phyloP scores from a whole-genome alignment of 2,113 vertebrate species.

The Saguinus imperator region DNA sequence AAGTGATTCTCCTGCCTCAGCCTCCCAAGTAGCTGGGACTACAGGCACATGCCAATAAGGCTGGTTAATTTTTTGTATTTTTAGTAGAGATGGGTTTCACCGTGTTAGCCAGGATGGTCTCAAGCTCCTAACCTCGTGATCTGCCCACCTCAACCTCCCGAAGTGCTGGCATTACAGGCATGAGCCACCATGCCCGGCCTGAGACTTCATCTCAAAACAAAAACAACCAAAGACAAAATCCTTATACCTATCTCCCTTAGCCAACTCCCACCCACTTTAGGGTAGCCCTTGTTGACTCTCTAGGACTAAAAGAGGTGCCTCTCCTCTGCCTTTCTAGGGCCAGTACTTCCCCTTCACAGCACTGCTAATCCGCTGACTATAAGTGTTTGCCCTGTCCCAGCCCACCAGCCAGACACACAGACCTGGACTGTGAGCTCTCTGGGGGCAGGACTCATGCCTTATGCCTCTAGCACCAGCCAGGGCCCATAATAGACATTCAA shows the following conservation, averaged over 20 bases:
- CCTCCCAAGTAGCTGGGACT: too few relatives aligned
- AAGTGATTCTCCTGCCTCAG: too few relatives aligned
- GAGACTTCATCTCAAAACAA: too few relatives aligned
- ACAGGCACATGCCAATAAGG: too few relatives aligned
- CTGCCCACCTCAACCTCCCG: too few relatives aligned
- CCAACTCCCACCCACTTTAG: background rate
- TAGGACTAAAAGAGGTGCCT: background rate
- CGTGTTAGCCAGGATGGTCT: too few relatives aligned
- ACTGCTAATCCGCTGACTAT: background rate
- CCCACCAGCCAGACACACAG: background rate
- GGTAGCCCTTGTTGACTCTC: background rate
- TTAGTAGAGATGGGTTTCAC: too few relatives aligned
- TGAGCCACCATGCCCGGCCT: too few relatives aligned
- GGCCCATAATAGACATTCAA: background rate
- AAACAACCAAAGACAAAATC: too few relatives aligned
- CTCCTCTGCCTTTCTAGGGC: background rate
- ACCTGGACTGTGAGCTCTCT: background rate
- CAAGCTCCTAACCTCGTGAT: too few relatives aligned
- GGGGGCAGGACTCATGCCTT: background rate
- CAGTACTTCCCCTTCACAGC: background rate
- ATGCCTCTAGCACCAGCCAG: background rate
- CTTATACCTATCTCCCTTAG: background rate
- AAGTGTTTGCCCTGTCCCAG: rapidly evolving
- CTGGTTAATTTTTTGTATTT: too few relatives aligned
- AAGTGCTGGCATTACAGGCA: too few relatives aligned